Conservation (phyloP, 2,888 invertebrate genomes). For the Archips crataeganus region DNA sequence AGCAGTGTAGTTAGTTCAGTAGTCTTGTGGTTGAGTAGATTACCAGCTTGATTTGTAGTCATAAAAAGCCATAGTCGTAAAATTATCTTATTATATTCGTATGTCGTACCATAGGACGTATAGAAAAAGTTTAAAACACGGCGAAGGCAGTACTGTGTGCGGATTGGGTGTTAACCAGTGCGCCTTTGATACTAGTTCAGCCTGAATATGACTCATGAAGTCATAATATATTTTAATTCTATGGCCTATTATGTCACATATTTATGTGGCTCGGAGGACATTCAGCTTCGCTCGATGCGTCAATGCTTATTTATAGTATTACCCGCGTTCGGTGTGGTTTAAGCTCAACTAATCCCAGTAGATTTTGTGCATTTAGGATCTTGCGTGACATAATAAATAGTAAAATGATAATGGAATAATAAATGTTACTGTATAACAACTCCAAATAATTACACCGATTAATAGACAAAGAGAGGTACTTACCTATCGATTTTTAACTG, state of each 20-base stretch:
- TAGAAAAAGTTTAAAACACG: not conserved
- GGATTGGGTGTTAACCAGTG: too few species aligned
- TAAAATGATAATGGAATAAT: not conserved
- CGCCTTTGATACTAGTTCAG: too few species aligned
- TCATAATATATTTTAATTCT: too few species aligned
- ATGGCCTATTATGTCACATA: too few species aligned
- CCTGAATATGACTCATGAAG: too few species aligned
- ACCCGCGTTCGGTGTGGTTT: not conserved
- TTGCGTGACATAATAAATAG: too few species aligned
- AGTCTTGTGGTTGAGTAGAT: not conserved
- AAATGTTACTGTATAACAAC: not conserved
- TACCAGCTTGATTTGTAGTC: not conserved
- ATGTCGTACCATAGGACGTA: not conserved
- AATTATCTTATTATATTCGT: not conserved
- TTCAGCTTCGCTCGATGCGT: not conserved
- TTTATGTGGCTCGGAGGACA: too few species aligned
- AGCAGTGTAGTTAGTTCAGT: constrained; percentile 4
- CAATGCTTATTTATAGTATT: too few species aligned
- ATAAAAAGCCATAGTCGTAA: not conserved
- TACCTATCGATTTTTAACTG: not conserved
- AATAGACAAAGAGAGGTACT: not conserved
- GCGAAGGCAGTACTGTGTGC: not conserved
- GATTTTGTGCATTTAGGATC: too few species aligned
- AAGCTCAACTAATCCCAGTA: not conserved
- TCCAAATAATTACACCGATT: not conserved